Percentiles rank a stretch among this genome's conserved stretches.
Evolutionary conservation across 2,888 invertebrate genomes (phyloP).

Genomic region (Leucophenga maculata): DNA sequence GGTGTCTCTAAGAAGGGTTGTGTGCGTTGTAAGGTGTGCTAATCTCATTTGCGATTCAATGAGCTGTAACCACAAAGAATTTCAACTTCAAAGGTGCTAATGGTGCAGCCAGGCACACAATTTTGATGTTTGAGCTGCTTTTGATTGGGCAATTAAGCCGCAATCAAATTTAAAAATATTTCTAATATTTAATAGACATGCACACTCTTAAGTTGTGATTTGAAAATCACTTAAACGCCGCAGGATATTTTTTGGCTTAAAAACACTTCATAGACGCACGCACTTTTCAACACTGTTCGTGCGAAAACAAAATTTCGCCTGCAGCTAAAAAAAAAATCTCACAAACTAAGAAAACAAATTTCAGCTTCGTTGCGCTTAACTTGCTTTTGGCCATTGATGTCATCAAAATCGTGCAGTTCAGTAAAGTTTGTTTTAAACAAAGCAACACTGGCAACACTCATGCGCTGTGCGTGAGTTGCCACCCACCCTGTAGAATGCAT

Average conservation of each 20-base stretch:
- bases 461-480: neutral
- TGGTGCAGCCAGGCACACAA: neutral
- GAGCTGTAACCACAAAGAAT: slow-evolving; percentile 33
- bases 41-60: slow-evolving; percentile 44
- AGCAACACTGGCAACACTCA: slow-evolving; percentile 20
- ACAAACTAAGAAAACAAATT: slow-evolving; percentile 41
- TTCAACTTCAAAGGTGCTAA: neutral
- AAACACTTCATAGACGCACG: neutral
- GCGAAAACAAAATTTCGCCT: slow-evolving; percentile 10
- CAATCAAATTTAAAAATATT: neutral
- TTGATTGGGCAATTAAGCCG: slow-evolving; percentile 5
- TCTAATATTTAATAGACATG: neutral
- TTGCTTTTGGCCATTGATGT: slow-evolving; percentile 51
- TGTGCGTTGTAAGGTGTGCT: slow-evolving; percentile 24
- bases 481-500: slow-evolving; percentile 46
- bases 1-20: neutral
- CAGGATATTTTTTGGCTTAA: neutral
- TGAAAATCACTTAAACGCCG: neutral
- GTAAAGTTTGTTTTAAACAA: slow-evolving; percentile 31
- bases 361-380: slow-evolving; percentile 61
- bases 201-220: neutral
- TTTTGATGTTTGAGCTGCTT: neutral
- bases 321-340: slow-evolving; percentile 16
- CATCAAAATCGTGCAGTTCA: slow-evolving; percentile 51
- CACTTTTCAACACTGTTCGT: slow-evolving; percentile 12